Evolutionary conservation across 2,113 vertebrate species (phyloP), one percentile per base, ranked within the genome.

Genomic region (Anser cygnoides): DNA sequence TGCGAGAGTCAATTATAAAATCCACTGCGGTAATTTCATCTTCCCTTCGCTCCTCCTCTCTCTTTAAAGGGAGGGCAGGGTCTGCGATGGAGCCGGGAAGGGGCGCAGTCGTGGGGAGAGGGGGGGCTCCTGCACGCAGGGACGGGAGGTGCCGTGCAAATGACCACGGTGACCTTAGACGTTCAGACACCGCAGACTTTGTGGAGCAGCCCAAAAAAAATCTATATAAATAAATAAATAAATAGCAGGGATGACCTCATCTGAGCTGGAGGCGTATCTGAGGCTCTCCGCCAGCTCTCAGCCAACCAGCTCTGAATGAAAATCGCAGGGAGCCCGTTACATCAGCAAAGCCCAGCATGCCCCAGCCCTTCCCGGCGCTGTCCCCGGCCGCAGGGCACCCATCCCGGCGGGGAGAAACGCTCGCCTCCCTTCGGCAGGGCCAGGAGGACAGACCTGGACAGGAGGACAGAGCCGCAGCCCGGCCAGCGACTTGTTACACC

Each of bases 301-400:
- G 96, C 97, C 96, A 96, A 98, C 95, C 96, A 96, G 96, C 95
- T 94, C 87, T 97, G 96, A 97, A 98, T 96, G 97, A 94, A 94
- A 96, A 97, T 93, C 93, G 85, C 96, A 93, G 94, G 90, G 71
- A 97, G 87, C 90, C 82, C 44, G 95, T 99, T 98, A 99, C 98
- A 98, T 99, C 98, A 99, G 97, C 95, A 97, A 86, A 94, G 87
- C 96, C 96, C 95, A 97, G 96, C 97, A 97, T 98, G 97, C 97
- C 90, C 93, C 95, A 96, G 96, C 94, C 91, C 92, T 63, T 92
- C 44, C 96, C 84, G 26, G 46, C 59, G 62, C 79, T 28, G 58
- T 66, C 76, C 86, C 79, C 90, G 88, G 89, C 70, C 19, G 6
- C 82, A 81, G 14, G 90, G 66, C 59, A 93, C 83, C 50, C 67